Percentiles rank a stretch among this genome's conserved stretches.
phyloP scores from a whole-genome alignment of 2,888 invertebrate species.

The Melinopterus prodromus region DNA sequence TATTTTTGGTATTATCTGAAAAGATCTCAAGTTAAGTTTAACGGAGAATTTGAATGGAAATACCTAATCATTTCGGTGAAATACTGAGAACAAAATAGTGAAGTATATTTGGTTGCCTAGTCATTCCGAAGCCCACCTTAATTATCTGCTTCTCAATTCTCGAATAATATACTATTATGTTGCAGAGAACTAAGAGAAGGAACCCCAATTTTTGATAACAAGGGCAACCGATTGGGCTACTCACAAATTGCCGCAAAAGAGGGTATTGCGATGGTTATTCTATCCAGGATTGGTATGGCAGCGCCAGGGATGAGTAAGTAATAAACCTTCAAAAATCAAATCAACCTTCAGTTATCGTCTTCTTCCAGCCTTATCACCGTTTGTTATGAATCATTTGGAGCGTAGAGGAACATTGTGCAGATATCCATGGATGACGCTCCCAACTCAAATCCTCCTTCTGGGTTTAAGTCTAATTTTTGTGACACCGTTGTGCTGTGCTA shows the following conservation, averaged over 20 bases:
- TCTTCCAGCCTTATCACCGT: slow-evolving; percentile 73
- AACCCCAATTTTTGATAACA: slow-evolving; percentile 81
- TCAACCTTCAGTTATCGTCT: not conserved
- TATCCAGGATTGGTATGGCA: slow-evolving; percentile 93
- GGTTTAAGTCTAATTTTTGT: slow-evolving; percentile 85
- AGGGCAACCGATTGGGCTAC: slow-evolving; percentile 74
- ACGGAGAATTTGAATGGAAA: too few relatives aligned
- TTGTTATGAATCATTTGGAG: slow-evolving; percentile 78
- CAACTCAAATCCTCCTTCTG: slow-evolving; percentile 77
- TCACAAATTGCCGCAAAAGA: slow-evolving; percentile 76
- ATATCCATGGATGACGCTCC: slow-evolving; percentile 75
- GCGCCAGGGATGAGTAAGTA: slow-evolving; percentile 91
- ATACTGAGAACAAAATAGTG: too few relatives aligned
- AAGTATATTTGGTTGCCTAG: too few relatives aligned
- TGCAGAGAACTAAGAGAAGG: slow-evolving; percentile 65
- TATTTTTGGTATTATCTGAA: too few relatives aligned
- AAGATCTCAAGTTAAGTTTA: too few relatives aligned
- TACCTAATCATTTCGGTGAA: too few relatives aligned
- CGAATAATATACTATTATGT: not conserved
- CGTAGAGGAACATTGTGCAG: slow-evolving; percentile 68
- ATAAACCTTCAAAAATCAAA: slow-evolving; percentile 40
- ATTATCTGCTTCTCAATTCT: not conserved
- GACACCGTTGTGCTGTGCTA: slow-evolving; percentile 95
- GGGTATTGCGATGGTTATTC: slow-evolving; percentile 88
- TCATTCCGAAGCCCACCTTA: too few relatives aligned